Percentiles rank a stretch among this genome's conserved stretches.
phyloP scores from a whole-genome alignment of 2,797 vertebrate species.

The Diceros bicornis region DNA sequence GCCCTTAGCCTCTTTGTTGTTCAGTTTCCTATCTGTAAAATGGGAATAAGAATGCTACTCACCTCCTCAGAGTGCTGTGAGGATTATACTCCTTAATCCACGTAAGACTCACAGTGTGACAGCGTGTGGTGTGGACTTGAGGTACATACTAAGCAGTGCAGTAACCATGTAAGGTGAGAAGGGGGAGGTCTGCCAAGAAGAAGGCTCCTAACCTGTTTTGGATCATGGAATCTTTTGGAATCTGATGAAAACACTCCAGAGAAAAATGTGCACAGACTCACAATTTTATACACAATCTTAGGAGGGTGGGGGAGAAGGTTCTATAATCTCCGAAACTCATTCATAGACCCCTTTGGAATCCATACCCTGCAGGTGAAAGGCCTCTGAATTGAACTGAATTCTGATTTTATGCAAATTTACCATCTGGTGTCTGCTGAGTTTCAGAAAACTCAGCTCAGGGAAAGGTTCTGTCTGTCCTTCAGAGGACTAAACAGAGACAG shows the following conservation, averaged over 20 bases:
- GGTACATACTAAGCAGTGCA: rapidly evolving
- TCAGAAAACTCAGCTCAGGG: not conserved
- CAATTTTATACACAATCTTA: not conserved
- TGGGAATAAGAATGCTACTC: not conserved
- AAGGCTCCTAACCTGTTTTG: not conserved
- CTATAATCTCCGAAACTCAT: not conserved
- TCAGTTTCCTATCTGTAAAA: not conserved
- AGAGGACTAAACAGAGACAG: not conserved
- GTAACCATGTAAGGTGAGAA: rapidly evolving
- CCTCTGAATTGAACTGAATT: conserved; percentile 2
- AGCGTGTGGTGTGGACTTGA: rapidly evolving
- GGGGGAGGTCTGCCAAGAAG: not conserved
- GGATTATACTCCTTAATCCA: not conserved
- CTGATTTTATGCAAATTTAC: conserved; percentile 63
- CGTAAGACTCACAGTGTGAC: rapidly evolving
- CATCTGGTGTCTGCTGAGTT: conserved; percentile 48
- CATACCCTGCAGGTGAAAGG: not conserved
- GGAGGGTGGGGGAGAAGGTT: not conserved
- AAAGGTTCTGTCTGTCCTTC: not conserved
- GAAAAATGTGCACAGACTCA: not conserved
- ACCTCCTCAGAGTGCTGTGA: not conserved
- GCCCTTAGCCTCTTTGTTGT: not conserved
- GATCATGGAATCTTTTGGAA: not conserved
- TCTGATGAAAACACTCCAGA: not conserved
- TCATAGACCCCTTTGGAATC: not conserved